A percentile compares a stretch with the other conserved stretches of the same genome.
Evolutionary conservation across 92 coral and sea anemone genomes (phyloP).

Genomic region (Porites rus): DNA sequence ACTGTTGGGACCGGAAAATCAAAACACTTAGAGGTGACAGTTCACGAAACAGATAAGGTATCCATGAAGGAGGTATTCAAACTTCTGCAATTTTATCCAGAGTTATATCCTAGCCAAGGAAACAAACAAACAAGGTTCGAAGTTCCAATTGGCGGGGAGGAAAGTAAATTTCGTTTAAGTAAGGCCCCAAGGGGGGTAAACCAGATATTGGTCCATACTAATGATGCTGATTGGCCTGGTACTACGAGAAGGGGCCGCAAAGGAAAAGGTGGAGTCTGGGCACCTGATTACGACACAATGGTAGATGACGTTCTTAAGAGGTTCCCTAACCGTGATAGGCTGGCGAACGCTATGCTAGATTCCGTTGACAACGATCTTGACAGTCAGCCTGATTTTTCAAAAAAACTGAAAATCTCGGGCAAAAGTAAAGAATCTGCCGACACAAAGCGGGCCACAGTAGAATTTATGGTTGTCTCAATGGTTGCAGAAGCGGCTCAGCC

Average conservation of each 20-base stretch:
- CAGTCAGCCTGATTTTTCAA: slow-evolving; percentile 28
- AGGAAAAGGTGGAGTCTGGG: neutral
- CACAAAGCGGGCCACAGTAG: slow-evolving; percentile 48
- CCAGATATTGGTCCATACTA: slow-evolving; percentile 28
- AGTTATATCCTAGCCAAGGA: slow-evolving; percentile 18
- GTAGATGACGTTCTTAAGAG: slow-evolving; percentile 7
- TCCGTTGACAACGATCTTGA: neutral
- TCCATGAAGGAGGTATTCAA: slow-evolving; percentile 34
- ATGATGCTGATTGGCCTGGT: slow-evolving; percentile 33
- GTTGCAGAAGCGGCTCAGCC: slow-evolving; percentile 71
- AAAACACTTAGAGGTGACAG: neutral
- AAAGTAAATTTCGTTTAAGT: slow-evolving; percentile 20
- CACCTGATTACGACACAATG: slow-evolving; percentile 36
- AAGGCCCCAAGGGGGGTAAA: neutral
- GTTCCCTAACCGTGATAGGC: slow-evolving; percentile 1
- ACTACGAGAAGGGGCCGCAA: neutral
- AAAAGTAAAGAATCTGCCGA: slow-evolving; percentile 11
- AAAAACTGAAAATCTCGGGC: neutral
- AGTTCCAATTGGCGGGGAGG: slow-evolving; percentile 52
- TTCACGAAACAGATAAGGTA: slow-evolving; percentile 15
- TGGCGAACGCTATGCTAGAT: slow-evolving; percentile 14
- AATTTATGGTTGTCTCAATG: slow-evolving; percentile 58
- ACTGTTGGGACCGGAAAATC: neutral
- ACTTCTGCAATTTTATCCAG: slow-evolving; percentile 31
- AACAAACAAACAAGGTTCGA: slow-evolving; percentile 6